Percentiles rank a stretch among this genome's conserved stretches.
These are phyloP conservation scores for Drosophila prostipennis DNA, from an alignment of 2,888 invertebrate genomes.

Conservation along the genomic window DNA sequence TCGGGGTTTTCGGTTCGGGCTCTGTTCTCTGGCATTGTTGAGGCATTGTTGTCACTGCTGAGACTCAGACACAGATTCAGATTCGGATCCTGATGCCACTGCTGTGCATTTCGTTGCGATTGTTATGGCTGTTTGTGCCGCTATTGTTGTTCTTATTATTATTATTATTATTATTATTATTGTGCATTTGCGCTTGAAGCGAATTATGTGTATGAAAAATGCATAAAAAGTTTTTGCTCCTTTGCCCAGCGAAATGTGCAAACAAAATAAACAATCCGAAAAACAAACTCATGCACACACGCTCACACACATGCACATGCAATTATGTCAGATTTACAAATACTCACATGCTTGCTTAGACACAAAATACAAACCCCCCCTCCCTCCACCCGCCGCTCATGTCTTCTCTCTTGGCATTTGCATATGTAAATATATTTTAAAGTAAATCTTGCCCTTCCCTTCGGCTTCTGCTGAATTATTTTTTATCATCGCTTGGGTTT, in stretches of 20 bases:
- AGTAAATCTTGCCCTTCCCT: conserved; percentile 35
- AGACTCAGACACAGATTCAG: neutral
- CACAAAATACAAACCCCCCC: conserved; percentile 8
- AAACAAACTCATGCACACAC: conserved; percentile 35
- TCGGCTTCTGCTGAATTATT: conserved; percentile 24
- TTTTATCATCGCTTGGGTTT: conserved; percentile 17
- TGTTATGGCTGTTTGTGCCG: conserved; percentile 62
- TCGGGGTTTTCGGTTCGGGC: neutral
- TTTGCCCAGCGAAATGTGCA: conserved; percentile 63
- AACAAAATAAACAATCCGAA: conserved; percentile 57
- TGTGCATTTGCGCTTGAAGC: conserved; percentile 76
- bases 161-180: conserved; percentile 55
- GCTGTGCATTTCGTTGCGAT: conserved; percentile 50
- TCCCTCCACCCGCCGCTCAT: neutral
- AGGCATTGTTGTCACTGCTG: conserved; percentile 70
- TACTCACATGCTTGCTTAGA: conserved; percentile 46
- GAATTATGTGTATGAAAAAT: conserved; percentile 66
- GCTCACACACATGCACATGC: conserved; percentile 16
- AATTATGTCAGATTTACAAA: conserved; percentile 59
- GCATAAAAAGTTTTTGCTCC: conserved; percentile 66
- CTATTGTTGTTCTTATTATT: conserved; percentile 39
- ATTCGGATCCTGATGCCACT: conserved; percentile 8
- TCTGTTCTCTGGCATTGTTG: conserved; percentile 38
- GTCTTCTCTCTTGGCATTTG: conserved; percentile 32
- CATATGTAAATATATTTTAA: conserved; percentile 47